These are phyloP conservation scores for Drosophila paranaensis DNA, from an alignment of 2,888 invertebrate genomes.

Conservation along the genomic window DNA sequence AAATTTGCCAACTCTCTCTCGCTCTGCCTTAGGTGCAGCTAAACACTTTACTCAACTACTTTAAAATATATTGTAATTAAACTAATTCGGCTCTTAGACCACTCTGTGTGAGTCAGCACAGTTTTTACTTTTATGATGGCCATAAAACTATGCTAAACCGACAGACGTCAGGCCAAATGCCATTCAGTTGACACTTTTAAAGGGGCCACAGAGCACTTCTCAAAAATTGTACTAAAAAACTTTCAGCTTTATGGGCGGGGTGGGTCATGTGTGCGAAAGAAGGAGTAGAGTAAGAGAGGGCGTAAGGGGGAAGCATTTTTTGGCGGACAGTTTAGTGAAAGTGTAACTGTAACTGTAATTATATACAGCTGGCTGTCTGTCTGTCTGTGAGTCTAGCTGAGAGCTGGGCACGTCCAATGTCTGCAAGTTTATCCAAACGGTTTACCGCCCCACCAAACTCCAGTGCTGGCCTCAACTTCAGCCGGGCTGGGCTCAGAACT, in stretches of 20 bases:
- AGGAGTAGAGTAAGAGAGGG: background rate
- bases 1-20: background rate
- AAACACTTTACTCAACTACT: background rate
- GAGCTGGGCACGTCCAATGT: slow-evolving; percentile 47
- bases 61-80: slow-evolving; percentile 1
- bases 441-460: slow-evolving; percentile 30
- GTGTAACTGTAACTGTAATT: slow-evolving; percentile 81
- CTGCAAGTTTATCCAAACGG: slow-evolving; percentile 70
- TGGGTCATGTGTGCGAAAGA: slow-evolving; percentile 8
- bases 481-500: slow-evolving; percentile 26
- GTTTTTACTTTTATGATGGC: slow-evolving; percentile 17
- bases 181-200: slow-evolving; percentile 69
- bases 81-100: slow-evolving; percentile 2
- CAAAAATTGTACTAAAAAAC: slow-evolving; percentile 25
- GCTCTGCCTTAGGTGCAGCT: background rate
- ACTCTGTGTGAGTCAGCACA: background rate
- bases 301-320: slow-evolving; percentile 15
- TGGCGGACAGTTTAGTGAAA: slow-evolving; percentile 68
- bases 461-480: slow-evolving; percentile 1
- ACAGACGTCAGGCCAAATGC: slow-evolving; percentile 18
- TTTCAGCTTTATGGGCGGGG: slow-evolving; percentile 43
- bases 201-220: slow-evolving; percentile 64
- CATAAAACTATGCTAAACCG: slow-evolving; percentile 36
- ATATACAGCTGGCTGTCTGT: slow-evolving; percentile 65
- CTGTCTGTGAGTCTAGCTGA: slow-evolving; percentile 37